Percentiles rank a stretch among this genome's conserved stretches.
These are phyloP conservation scores for Potorous gilbertii DNA, from an alignment of 2,797 vertebrate genomes.

Conservation along the genomic window DNA sequence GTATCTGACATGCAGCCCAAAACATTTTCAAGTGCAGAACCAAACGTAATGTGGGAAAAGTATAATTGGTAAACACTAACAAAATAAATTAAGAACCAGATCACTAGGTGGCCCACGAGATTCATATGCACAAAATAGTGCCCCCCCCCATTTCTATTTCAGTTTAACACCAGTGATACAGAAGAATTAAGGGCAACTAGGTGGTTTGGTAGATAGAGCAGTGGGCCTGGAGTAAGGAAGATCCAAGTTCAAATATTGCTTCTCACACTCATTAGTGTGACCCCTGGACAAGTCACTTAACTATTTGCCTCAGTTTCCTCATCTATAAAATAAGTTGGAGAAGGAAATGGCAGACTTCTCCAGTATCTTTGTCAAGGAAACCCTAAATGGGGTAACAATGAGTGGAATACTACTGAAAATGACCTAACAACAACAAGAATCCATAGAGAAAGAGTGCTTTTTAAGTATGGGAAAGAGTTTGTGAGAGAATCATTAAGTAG, in stretches of 20 bases:
- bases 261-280: background rate
- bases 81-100: background rate
- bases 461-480: background rate
- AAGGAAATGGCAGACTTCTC: no score
- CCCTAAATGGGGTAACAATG: background rate
- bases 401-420: background rate
- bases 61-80: background rate
- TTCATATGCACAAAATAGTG: background rate
- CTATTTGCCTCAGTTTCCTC: no score
- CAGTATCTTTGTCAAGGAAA: no score
- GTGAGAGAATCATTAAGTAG: background rate
- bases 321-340: no score
- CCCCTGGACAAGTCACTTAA: background rate
- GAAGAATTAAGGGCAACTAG: background rate
- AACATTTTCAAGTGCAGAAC: background rate
- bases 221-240: background rate
- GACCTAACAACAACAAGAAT: background rate
- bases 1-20: background rate
- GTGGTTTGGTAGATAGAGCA: background rate
- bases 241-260: background rate
- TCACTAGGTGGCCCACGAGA: background rate
- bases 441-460: background rate
- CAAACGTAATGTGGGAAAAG: background rate
- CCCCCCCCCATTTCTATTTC: background rate
- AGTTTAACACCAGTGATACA: background rate